A percentile compares a stretch with the other conserved stretches of the same genome.
Evolutionary conservation across 2,113 vertebrate species (phyloP).

Genomic region (Tichodroma muraria): DNA sequence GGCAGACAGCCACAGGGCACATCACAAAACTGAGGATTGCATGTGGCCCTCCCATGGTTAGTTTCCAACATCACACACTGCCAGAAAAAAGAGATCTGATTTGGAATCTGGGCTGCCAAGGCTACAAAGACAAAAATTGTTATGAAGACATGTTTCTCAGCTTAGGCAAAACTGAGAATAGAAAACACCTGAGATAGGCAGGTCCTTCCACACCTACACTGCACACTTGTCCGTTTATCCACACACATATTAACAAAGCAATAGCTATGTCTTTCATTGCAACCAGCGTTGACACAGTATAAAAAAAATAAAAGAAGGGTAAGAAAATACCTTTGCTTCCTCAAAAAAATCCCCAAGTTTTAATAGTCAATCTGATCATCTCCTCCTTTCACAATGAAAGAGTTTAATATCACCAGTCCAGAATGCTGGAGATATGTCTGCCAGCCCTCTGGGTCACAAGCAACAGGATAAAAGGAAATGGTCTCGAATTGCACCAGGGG

Average conservation of each 20-base stretch:
- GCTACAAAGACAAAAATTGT: neutral
- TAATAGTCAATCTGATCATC: neutral
- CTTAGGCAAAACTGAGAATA: neutral
- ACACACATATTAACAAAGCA: neutral
- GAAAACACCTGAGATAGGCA: neutral
- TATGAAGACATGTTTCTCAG: neutral
- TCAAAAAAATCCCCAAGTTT: neutral
- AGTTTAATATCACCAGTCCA: neutral
- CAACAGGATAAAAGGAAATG: neutral
- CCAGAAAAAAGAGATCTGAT: neutral
- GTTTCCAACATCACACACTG: neutral
- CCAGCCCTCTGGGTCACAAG: neutral
- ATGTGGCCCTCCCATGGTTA: neutral
- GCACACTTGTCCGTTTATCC: neutral
- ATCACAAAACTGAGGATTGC: neutral
- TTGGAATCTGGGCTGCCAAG: neutral
- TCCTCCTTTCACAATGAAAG: neutral
- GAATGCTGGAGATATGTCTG: neutral
- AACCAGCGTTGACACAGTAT: neutral
- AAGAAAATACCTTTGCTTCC: neutral
- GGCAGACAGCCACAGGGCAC: slow-evolving; percentile 19
- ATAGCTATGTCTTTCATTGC: neutral
- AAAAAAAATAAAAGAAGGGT: neutral
- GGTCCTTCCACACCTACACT: neutral
- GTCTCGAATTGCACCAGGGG: too few relatives aligned